phyloP scores from a whole-genome alignment of 2,888 invertebrate genomes.

The Drosophila buzzatii region DNA sequence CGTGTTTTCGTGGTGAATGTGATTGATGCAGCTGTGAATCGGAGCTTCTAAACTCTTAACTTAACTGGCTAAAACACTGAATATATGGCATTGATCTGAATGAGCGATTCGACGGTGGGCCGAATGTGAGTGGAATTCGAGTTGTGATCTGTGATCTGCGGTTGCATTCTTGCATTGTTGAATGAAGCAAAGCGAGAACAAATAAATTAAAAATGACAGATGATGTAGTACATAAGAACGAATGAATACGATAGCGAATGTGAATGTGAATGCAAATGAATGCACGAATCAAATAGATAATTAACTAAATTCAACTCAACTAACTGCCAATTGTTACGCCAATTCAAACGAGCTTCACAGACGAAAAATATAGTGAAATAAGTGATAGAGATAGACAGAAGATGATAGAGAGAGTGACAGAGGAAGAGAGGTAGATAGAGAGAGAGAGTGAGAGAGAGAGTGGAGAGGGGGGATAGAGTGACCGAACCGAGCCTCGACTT shows the following conservation, averaged over 20 bases:
- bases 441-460: slow-evolving; percentile 2
- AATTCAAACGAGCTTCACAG: slow-evolving; percentile 53
- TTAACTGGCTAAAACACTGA: slow-evolving; percentile 19
- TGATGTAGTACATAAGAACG: slow-evolving; percentile 25
- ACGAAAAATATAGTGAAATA: slow-evolving; percentile 25
- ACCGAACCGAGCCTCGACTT: slow-evolving; percentile 43
- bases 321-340: slow-evolving; percentile 70
- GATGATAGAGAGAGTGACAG: neutral
- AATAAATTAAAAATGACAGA: slow-evolving; percentile 36
- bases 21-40: slow-evolving; percentile 44
- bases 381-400: slow-evolving; percentile 10
- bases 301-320: slow-evolving; percentile 52
- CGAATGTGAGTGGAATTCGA: slow-evolving; percentile 15
- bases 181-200: slow-evolving; percentile 56
- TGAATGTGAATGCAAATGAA: slow-evolving; percentile 25
- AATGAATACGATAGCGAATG: slow-evolving; percentile 29
- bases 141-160: neutral
- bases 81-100: slow-evolving; percentile 19
- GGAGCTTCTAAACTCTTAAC: slow-evolving; percentile 42
- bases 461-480: slow-evolving; percentile 16
- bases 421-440: neutral
- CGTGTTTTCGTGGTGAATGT: slow-evolving; percentile 32
- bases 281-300: slow-evolving; percentile 58
- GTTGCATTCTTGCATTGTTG: slow-evolving; percentile 29
- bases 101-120: slow-evolving; percentile 41